phyloP scores from a whole-genome alignment of 2,888 invertebrate genomes.

The Ethmia dodecea region DNA sequence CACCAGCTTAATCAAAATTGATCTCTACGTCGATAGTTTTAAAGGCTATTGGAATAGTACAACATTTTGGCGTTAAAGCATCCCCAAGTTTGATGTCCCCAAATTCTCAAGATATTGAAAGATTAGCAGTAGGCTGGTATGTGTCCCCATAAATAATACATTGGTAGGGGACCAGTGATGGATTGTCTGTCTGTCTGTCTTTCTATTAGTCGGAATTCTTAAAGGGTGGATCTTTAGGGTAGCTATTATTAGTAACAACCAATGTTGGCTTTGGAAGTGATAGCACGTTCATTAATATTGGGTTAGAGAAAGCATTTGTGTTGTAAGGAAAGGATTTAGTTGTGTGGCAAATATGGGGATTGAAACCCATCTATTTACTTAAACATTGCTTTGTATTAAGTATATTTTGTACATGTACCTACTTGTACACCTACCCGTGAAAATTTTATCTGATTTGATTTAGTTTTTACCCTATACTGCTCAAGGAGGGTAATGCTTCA shows the following conservation, averaged over 20 bases:
- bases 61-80: conserved; percentile 1
- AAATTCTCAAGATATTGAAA: conserved; percentile 76
- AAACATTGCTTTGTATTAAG: too few species aligned
- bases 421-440: too few species aligned
- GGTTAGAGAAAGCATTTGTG: conserved; percentile 42
- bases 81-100: conserved; percentile 53
- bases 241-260: conserved; percentile 61
- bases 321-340: too few species aligned
- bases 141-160: conserved; percentile 76
- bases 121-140: conserved; percentile 70
- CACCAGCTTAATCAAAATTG: conserved; percentile 27
- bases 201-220: conserved; percentile 75
- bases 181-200: conserved; percentile 70
- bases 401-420: too few species aligned
- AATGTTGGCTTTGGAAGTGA: conserved; percentile 67
- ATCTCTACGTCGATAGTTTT: conserved; percentile 30
- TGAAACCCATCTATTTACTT: too few species aligned
- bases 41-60: conserved; percentile 25
- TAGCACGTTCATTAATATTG: conserved; percentile 57
- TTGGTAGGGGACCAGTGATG: conserved; percentile 67
- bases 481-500: too few species aligned
- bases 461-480: too few species aligned
- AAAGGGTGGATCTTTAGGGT: conserved; percentile 67
- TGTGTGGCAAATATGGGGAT: too few species aligned
- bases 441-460: too few species aligned